Evolutionary conservation across 2,113 vertebrate species (phyloP).

Genomic region (Anser cygnoides): DNA sequence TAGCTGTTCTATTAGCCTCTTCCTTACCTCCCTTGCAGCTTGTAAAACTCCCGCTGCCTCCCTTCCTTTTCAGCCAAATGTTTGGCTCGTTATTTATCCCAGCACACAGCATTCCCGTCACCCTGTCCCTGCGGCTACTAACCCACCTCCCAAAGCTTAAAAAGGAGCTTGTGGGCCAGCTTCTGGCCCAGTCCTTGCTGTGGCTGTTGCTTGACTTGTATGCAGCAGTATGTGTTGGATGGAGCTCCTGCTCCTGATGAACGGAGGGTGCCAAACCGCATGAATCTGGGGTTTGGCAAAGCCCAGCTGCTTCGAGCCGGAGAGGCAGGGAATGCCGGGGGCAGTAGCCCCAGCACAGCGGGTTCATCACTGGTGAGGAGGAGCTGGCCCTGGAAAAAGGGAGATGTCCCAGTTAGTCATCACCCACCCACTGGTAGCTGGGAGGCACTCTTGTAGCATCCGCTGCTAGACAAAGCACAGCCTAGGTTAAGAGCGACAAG

Average conservation of each 20-base stretch:
- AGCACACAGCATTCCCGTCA: slow-evolving; percentile 34
- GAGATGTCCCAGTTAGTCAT: background rate
- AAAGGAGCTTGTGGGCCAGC: slow-evolving; percentile 1
- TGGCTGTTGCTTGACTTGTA: background rate
- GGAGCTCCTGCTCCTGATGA: slow-evolving; percentile 1
- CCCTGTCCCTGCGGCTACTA: slow-evolving; percentile 38
- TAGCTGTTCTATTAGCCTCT: slow-evolving; percentile 37
- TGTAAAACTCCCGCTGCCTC: slow-evolving; percentile 29
- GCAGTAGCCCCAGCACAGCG: background rate
- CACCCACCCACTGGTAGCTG: background rate
- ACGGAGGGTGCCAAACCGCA: slow-evolving; percentile 29
- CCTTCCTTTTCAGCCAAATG: slow-evolving; percentile 20
- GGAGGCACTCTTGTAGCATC: slow-evolving; percentile 4
- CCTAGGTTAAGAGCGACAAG: fast-evolving
- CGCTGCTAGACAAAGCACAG: background rate
- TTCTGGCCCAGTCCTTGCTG: background rate
- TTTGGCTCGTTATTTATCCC: background rate
- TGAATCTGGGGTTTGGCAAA: slow-evolving; percentile 43
- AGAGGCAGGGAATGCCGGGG: background rate
- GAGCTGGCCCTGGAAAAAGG: background rate
- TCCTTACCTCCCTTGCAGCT: slow-evolving; percentile 35
- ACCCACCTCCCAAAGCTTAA: slow-evolving; percentile 30
- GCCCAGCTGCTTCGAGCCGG: background rate
- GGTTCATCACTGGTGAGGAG: background rate
- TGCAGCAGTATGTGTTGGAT: background rate